Evolutionary conservation across 2,888 invertebrate genomes (phyloP), one percentile per base, ranked within the genome.

Genomic region (Tenthredo distinguenda): DNA sequence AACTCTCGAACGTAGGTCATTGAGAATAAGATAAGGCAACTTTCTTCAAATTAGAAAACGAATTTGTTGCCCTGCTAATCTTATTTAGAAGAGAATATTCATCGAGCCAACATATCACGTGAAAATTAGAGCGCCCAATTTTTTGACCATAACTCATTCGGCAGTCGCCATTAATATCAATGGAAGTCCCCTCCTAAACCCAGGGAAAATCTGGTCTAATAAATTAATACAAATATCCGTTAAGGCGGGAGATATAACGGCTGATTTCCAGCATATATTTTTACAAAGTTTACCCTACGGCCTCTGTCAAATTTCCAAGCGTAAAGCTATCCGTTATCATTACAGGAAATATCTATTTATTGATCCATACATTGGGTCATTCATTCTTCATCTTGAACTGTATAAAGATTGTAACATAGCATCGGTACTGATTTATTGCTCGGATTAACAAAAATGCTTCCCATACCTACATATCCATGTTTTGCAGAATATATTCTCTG

Each of bases 91-190:
- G 7, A 62, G 31, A 50, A 55, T 31, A 18, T 77, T 50, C 18
- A 55, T 31, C 50, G 21, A 26, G 6, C 34, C 40, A 7, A 50
- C 12, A 62, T 55, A 55, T n/a, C 0, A n/a, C 21, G 26, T 6
- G 5, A 21, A 62, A 81, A 81, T 81, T 81, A 58, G 37, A 40
- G 62, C n/a, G 58, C 21, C 18, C 58, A 62, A 9, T 62, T 81
- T 34, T 40, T 40, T 31, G 34, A 26, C 62, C 62, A 81, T 81
- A 62, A 81, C 21, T 81, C 81, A 40, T 34, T 62, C 37, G 37
- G 58, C 40, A 40, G 62, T 81, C 62, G 62, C 81, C 58, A 58
- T 81, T 81, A 81, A 81, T 81, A 81, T 81, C 81, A 81, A 62
- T 81, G 81, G 21, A 81, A 81, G 58, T 58, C 58, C 37, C 81